A percentile compares a stretch with the other conserved stretches of the same genome.
These are phyloP conservation scores for Nomada lathburiana DNA, from an alignment of 2,888 invertebrate species.

Conservation along the genomic window DNA sequence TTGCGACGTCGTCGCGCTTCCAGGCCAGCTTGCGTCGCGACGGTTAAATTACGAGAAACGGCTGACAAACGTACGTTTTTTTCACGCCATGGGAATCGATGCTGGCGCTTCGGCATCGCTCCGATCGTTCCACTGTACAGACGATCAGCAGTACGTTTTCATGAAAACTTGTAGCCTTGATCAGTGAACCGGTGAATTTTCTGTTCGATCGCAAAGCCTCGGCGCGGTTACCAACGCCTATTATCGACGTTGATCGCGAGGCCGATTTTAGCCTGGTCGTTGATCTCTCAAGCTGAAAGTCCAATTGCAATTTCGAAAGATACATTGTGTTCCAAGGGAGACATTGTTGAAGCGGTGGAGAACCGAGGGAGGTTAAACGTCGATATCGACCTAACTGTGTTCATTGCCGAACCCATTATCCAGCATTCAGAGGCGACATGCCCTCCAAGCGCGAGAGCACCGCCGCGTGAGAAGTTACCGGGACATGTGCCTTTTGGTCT, in stretches of 20 bases:
- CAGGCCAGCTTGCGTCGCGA: slow-evolving; percentile 17
- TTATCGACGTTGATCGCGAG: background rate
- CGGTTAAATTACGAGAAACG: background rate
- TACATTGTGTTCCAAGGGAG: too few species aligned
- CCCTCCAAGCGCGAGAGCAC: slow-evolving; percentile 44
- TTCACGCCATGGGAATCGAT: slow-evolving; percentile 11
- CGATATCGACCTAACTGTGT: slow-evolving; percentile 9
- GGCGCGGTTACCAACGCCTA: background rate
- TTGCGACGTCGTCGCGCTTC: slow-evolving; percentile 41
- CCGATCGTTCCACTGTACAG: slow-evolving; percentile 11
- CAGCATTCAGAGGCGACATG: slow-evolving; percentile 36
- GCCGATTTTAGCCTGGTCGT: background rate
- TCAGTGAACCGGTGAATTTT: slow-evolving; percentile 25
- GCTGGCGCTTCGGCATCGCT: background rate
- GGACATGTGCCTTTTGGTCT: slow-evolving; percentile 79
- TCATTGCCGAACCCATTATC: slow-evolving; percentile 4
- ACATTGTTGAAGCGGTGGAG: background rate
- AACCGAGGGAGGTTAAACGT: background rate
- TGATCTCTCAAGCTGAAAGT: background rate
- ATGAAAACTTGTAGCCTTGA: slow-evolving; percentile 16
- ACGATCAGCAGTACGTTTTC: background rate
- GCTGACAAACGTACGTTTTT: background rate
- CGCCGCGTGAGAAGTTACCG: slow-evolving; percentile 66
- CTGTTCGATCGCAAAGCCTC: background rate
- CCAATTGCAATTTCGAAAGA: background rate